These are phyloP conservation scores for Redunca redunca DNA, from an alignment of 2,113 vertebrate species.

Conservation along the genomic window DNA sequence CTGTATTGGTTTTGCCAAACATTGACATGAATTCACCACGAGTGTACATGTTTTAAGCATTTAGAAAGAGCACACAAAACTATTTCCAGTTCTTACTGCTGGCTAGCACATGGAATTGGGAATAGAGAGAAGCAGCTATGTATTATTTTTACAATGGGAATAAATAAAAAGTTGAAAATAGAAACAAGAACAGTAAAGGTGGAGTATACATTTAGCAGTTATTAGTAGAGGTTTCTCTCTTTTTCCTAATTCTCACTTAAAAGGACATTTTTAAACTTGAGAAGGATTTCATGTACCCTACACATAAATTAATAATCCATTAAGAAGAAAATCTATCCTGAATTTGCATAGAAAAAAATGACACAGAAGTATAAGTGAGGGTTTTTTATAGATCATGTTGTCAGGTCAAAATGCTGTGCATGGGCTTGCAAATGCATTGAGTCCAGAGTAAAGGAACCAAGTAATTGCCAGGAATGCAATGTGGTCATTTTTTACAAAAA, in stretches of 20 bases:
- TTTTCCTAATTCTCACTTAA: neutral
- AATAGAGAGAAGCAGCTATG: neutral
- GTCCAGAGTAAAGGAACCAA: neutral
- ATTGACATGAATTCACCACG: too few species aligned
- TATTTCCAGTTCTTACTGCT: neutral
- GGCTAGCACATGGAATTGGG: neutral
- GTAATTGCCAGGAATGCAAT: neutral
- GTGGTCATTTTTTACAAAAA: neutral
- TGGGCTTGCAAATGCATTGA: neutral
- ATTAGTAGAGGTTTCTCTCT: neutral
- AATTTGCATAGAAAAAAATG: neutral
- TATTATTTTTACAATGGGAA: neutral
- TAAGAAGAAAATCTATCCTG: neutral
- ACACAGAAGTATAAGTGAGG: neutral
- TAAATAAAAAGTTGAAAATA: neutral
- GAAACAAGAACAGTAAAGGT: neutral
- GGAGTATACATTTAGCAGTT: neutral
- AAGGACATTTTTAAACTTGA: conserved; percentile 2
- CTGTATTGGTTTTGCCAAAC: too few species aligned
- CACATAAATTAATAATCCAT: neutral
- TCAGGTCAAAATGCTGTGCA: neutral
- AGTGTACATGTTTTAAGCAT: neutral
- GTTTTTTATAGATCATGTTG: neutral
- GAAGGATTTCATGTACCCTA: neutral
- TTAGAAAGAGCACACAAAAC: neutral